These are phyloP conservation scores for Zaprionus bogoriensis DNA, from an alignment of 2,888 invertebrate species.

Conservation along the genomic window DNA sequence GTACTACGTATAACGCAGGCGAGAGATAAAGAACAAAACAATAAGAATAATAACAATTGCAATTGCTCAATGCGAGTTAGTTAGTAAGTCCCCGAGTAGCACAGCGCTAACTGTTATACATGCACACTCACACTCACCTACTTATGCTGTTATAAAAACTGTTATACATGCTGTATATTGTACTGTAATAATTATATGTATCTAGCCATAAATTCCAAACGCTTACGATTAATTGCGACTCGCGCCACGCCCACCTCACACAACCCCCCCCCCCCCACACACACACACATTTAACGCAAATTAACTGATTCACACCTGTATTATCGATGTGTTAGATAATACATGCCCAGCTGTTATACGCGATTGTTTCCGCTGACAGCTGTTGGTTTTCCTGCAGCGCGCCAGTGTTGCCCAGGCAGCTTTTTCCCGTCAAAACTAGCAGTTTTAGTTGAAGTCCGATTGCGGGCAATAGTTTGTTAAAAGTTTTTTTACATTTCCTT, in stretches of 20 bases:
- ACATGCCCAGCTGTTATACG: too few species aligned
- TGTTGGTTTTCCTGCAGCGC: too few species aligned
- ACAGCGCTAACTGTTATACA: constrained; percentile 61
- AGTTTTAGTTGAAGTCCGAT: too few species aligned
- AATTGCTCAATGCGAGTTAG: constrained; percentile 61
- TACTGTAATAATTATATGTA: constrained; percentile 56
- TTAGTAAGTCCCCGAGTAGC: constrained; percentile 28
- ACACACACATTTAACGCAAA: neutral
- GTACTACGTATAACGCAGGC: constrained; percentile 32
- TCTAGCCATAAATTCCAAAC: constrained; percentile 34
- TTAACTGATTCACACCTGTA: constrained; percentile 32
- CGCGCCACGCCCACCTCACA: constrained; percentile 1
- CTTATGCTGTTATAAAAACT: constrained; percentile 59
- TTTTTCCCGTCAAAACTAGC: too few species aligned
- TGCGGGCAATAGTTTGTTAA: too few species aligned
- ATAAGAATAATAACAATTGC: constrained; percentile 20
- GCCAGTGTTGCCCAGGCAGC: too few species aligned
- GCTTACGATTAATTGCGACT: constrained; percentile 38
- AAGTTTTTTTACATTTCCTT: too few species aligned
- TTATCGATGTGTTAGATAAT: too few species aligned
- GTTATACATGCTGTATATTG: constrained; percentile 56
- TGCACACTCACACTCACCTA: constrained; percentile 26
- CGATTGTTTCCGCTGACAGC: too few species aligned
- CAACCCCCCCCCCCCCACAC: constrained; percentile 1
- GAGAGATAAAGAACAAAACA: too few species aligned